Percentiles rank a stretch among this genome's conserved stretches.
These are phyloP conservation scores for Emydura subglobosa DNA, from an alignment of 2,113 vertebrate species.

Conservation along the genomic window DNA sequence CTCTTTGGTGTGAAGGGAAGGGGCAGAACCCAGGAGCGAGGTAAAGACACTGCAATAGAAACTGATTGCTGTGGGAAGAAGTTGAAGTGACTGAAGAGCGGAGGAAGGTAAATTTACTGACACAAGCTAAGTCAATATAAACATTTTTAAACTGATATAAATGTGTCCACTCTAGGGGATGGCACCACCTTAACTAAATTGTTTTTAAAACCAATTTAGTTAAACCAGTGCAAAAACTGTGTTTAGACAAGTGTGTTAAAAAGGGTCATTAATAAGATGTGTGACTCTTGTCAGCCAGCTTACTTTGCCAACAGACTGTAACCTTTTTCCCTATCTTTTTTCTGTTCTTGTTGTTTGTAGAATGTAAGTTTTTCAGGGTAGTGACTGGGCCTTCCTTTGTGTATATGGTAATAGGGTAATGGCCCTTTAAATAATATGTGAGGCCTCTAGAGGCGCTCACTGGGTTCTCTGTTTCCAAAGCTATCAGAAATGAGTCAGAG, in stretches of 20 bases:
- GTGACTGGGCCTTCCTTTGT: background rate
- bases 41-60: constrained; percentile 33
- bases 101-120: constrained; percentile 51
- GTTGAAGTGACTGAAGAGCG: background rate
- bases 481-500: background rate
- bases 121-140: constrained; percentile 65
- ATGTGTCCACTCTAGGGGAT: constrained; percentile 46
- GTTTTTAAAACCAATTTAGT: constrained; percentile 56
- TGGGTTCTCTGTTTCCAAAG: background rate
- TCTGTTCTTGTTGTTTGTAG: constrained; percentile 3
- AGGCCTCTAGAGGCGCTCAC: background rate
- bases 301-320: constrained; percentile 17
- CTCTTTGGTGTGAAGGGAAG: background rate
- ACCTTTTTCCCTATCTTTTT: background rate
- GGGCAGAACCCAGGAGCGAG: background rate
- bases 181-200: constrained; percentile 57
- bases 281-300: background rate
- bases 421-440: background rate
- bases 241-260: constrained; percentile 51
- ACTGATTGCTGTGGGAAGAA: constrained; percentile 13
- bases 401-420: background rate
- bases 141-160: constrained; percentile 46
- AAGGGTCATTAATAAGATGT: constrained; percentile 41
- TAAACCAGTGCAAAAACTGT: constrained; percentile 57
- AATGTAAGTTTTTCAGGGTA: background rate